phyloP scores from a whole-genome alignment of 2,797 vertebrate genomes.

The Aulostomus chinensis region DNA sequence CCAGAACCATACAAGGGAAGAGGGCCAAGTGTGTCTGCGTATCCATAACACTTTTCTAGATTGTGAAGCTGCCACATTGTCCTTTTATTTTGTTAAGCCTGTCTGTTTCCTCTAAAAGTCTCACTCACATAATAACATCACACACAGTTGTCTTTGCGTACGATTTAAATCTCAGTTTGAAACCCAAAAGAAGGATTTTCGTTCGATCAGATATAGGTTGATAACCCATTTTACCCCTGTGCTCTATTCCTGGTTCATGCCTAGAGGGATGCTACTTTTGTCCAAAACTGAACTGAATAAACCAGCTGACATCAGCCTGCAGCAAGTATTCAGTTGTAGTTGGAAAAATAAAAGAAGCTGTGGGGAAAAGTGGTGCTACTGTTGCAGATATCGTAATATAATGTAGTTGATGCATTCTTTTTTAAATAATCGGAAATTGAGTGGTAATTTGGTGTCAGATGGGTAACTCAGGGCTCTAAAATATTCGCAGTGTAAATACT shows the following conservation, averaged over 20 bases:
- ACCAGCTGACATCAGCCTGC: constrained; percentile 23
- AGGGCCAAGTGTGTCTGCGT: too few species aligned
- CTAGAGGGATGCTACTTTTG: constrained; percentile 7
- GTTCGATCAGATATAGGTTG: not conserved
- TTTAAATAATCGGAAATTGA: too few species aligned
- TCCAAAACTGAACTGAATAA: constrained; percentile 33
- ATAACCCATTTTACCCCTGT: constrained; percentile 18
- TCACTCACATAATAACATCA: not conserved
- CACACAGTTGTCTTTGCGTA: not conserved
- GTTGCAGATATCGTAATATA: too few species aligned
- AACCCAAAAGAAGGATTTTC: not conserved
- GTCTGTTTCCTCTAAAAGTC: not conserved
- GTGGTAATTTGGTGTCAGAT: too few species aligned
- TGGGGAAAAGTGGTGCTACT: too few species aligned
- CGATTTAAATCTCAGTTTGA: not conserved
- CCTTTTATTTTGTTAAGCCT: not conserved
- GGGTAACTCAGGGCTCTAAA: too few species aligned
- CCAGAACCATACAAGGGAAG: too few species aligned
- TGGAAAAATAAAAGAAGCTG: too few species aligned
- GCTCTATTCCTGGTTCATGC: constrained; percentile 18
- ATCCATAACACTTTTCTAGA: too few species aligned
- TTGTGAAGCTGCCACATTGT: not conserved
- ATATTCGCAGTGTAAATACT: too few species aligned
- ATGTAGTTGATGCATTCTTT: too few species aligned
- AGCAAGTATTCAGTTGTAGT: constrained; percentile 22